Base-by-base conservation (phyloP, 2,888 invertebrate genomes). In the Perizoma flavofasciatum region DNA sequence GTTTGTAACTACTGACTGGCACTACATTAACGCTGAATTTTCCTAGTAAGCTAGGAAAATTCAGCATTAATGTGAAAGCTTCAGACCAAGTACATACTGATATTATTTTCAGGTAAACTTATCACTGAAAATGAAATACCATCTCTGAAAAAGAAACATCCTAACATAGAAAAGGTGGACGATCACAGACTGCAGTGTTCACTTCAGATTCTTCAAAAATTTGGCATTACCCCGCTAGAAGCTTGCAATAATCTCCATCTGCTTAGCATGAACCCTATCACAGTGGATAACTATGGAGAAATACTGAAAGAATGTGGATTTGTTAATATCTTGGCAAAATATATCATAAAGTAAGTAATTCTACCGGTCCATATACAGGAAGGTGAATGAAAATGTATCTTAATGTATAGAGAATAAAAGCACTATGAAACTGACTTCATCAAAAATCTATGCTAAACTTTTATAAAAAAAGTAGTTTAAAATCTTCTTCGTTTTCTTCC, bases 301-400 rank as follows among this genome's bases (percentile, higher is more conserved):
- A 93, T 94, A 47, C 80, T 95, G 9, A 85, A 83, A 65, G 95
- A 95, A 82, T 94, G 94, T 74, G 93, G 94, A 10, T 94, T 95
- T 60, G 69, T 92, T 5, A 75, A 78, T 44, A 79, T 92, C 33
- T 65, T 86, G 11, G 82, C 89, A 4, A 86, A 87, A 66, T 78
- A 88, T 69, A 85, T 91, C 52, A 87, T 89, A 66, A 86, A 84
- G 90, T 89, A 71, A 72, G 71, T 52, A 50, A 37, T 6, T 37
- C 37, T 6, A 22, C 3, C 22, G 5, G 7, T 37, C 37, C 37
- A 6, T 5, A 37, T 22, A n/a, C n/a, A n/a, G n/a, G n/a, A n/a
- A n/a, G n/a, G n/a, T n/a, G n/a, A 22, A 22, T 3, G 3, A 22
- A 22, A 22, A 22, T 22, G 22, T 22, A 22, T 22, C 22, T 22